Base-by-base conservation (phyloP, 1,140 invertebrate genomes). In the Drosophila willistoni region DNA sequence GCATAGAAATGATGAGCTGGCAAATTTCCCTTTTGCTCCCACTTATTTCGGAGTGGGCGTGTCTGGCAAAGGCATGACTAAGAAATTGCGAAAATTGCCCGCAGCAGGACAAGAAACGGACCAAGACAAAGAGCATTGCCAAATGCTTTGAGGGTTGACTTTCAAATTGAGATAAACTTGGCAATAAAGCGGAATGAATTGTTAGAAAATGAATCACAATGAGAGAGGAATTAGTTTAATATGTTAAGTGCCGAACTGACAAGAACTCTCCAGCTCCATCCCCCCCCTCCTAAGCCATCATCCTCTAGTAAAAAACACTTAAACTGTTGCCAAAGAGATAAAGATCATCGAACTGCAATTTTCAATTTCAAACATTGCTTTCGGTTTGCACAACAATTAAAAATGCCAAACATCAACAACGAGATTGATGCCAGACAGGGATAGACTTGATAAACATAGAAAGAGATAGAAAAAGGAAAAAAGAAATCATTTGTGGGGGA, bases 1-100 rank as follows among this genome's bases (percentile, higher is more conserved):
- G 79, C 79, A 71, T 72, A 79, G 83, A 86, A 87, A 86, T 87
- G 82, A 86, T 86, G 82, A 86, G 79, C 67, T 86, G 72, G 82
- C 82, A 73, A 79, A 87, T 77, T 87, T 81, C 71, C 77, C 63
- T 67, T 64, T 29, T 29, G 0, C 17, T 22, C 44, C 44, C 25
- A 51, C 25, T 19, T 12, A 13, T 41, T n/a, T 7, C 19, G 4
- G 25, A 59, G 69, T 47, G 61, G 79, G 70, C 73, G 68, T 77
- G 61, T 41, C 68, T 47, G 64, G 55, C 47, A 13, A 47, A 14
- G 33, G 17, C 59, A 68, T 86, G 82, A 86, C 83, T 86, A 87
- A 87, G 83, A 78, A 68, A 79, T 79, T 82, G 66, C 64, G 57
- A 82, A 82, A 86, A 82, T 74, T 55, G 83, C 79, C 79, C 82